Evolutionary conservation across 2,888 invertebrate species (phyloP), one percentile per base, ranked within the genome.

Genomic region (Pherbina coryleti): DNA sequence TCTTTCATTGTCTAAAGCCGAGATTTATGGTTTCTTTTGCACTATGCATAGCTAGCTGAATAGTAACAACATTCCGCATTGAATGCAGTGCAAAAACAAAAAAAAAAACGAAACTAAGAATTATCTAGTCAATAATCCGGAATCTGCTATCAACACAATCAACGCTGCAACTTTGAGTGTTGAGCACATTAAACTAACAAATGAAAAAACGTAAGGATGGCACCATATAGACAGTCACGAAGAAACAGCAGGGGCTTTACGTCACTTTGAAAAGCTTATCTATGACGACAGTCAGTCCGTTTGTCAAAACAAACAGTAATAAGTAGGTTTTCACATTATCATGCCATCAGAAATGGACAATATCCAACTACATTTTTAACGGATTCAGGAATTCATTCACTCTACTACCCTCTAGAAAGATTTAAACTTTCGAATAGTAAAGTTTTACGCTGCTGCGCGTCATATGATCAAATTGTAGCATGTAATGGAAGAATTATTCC

Each of bases 81-180:
- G 5, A 22, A 25, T n/a, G 14, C 14, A 49, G 11, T 49, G 44
- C 4, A 67, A 25, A 37, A 19, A 67, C 11, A 37, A 19, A 4
- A 69, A 3, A 3, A 22, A 49, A 17, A n/a, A 25, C 19, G 34
- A 55, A 9, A n/a, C n/a, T n/a, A 37, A 14, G 28, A 28, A 25
- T 44, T 64, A 75, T 51, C 66, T 31, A 34, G 75, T 53, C 66
- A 75, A 67, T 75, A 34, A 37, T 75, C 75, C 55, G 22, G 51
- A 66, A 75, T 66, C 62, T 44, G 1, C 53, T 62, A 73, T 73
- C 66, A 55, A 73, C 66, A 31, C 34, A 22, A 67, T 75, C 75
- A 31, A 37, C 37, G 72, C 25, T 5, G 3, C 14, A 17, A 44
- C 37, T 55, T n/a, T 31, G 53, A 70, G 60, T 73, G 72, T 44